Percentiles rank a stretch among this genome's conserved stretches.
Evolutionary conservation across 2,888 invertebrate genomes (phyloP).

Genomic region (Chymomyza fuscimana): DNA sequence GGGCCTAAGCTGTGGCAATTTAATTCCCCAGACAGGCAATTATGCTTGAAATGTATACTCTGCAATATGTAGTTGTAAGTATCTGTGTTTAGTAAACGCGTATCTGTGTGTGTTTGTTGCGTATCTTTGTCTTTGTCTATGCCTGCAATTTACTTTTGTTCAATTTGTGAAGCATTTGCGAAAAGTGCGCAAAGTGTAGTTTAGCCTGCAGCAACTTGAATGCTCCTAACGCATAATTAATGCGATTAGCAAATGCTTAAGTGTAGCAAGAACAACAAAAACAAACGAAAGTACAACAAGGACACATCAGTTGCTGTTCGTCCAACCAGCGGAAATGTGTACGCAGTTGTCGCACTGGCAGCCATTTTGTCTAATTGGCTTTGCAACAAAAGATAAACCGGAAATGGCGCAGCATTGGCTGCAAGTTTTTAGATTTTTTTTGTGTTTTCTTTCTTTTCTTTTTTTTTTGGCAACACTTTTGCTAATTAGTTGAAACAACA

Average conservation of each 20-base stretch:
- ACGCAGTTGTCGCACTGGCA: slow-evolving; percentile 42
- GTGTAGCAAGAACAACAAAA: slow-evolving; percentile 57
- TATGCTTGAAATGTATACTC: slow-evolving; percentile 35
- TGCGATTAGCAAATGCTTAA: slow-evolving; percentile 71
- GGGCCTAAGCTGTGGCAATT: slow-evolving; percentile 46
- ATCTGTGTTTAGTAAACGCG: too few species aligned
- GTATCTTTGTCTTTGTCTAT: not conserved
- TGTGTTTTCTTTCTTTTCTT: not conserved
- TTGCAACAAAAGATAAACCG: slow-evolving; percentile 62
- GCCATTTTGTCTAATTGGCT: slow-evolving; percentile 73
- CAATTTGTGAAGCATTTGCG: slow-evolving; percentile 62
- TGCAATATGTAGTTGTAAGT: slow-evolving; percentile 4
- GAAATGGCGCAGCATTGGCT: slow-evolving; percentile 64
- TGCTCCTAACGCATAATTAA: slow-evolving; percentile 60
- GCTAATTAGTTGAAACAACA: slow-evolving; percentile 55
- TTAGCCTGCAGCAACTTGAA: slow-evolving; percentile 44
- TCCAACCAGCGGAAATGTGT: slow-evolving; percentile 69
- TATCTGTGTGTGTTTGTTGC: slow-evolving; percentile 1
- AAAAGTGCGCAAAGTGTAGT: slow-evolving; percentile 4
- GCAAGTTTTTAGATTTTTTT: slow-evolving; percentile 24
- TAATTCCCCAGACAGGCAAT: slow-evolving; percentile 64
- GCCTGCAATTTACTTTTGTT: slow-evolving; percentile 67
- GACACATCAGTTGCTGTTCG: slow-evolving; percentile 16
- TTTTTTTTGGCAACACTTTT: slow-evolving; percentile 61
- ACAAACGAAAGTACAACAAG: slow-evolving; percentile 10